Base-by-base conservation (phyloP, 2,797 vertebrate species). In the Morelia viridis region DNA sequence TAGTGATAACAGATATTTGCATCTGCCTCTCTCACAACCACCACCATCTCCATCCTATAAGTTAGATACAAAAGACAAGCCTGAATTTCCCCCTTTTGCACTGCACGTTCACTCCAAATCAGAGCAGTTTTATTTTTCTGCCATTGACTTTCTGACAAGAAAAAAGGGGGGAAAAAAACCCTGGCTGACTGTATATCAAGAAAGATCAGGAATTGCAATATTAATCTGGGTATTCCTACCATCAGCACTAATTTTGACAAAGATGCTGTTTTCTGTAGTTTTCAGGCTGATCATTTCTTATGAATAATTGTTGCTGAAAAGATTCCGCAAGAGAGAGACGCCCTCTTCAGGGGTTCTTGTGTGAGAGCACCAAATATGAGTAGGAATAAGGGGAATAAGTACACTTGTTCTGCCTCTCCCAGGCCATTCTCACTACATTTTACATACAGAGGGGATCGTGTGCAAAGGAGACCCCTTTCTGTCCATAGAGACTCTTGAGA, bases 161-260 rank as follows among this genome's bases (percentile, higher is more conserved):
- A 89, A 35, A 35, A 46, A 62, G 5, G 87, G 92, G 65, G 56
- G 88, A 86, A 93, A 87, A 87, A 90, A 65, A 24, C 1, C 35
- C 1, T 53, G 11, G 87, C 53, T 0, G 0, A 35, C 57, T 88
- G 85, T 31, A 28, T 13, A 87, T 57, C 1, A 35, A 6, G 58
- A 64, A 85, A 61, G 90, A 28, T 92, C 90, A 58, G 92, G 4
- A 64, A 0, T 93, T 94, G 53, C 62, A 88, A 50, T 12, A 11
- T 90, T 87, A 94, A 87, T 26, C 0, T 0, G 15, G 85, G 22
- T 68, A 57, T 50, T 62, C 87, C 84, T 41, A 68, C 91, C 94
- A 93, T 94, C 94, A 96, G 89, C 93, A 80, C 91, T 92, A 89
- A 94, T 94, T 92, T 93, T 96, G 91, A 92, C 90, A 93, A 88